Conservation (phyloP, 2,113 vertebrate genomes). For the Vidua macroura region DNA sequence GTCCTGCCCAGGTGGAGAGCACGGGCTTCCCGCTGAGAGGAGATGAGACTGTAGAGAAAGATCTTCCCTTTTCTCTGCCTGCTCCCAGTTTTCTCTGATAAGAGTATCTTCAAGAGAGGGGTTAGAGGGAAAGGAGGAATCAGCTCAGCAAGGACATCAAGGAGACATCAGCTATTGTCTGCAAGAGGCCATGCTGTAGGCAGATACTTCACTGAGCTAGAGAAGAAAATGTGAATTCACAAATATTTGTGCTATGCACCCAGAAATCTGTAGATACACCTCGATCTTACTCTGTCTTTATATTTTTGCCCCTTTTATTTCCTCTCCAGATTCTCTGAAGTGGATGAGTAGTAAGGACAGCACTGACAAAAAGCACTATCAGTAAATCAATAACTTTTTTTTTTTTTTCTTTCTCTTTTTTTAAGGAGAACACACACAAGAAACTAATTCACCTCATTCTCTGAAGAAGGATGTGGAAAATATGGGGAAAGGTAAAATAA, state of each 20-base stretch:
- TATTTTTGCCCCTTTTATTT: background rate
- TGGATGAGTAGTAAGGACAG: background rate
- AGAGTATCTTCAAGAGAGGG: background rate
- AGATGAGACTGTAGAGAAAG: background rate
- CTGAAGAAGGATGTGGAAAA: slow-evolving; percentile 95
- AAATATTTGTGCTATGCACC: accelerated
- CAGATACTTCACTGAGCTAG: background rate
- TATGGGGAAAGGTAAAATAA: slow-evolving; percentile 95
- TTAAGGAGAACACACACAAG: slow-evolving; percentile 89
- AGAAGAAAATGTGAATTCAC: background rate
- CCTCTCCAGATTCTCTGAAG: background rate
- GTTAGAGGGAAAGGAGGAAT: background rate
- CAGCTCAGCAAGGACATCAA: accelerated
- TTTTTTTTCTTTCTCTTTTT: background rate
- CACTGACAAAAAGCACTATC: background rate
- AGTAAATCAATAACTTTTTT: slow-evolving; percentile 40
- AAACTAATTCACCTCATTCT: slow-evolving; percentile 82
- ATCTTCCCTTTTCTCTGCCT: background rate
- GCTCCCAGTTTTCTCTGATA: background rate
- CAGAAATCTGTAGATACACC: background rate
- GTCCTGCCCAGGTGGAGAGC: background rate
- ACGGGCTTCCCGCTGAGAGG: accelerated
- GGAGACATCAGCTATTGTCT: background rate
- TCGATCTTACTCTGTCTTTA: background rate
- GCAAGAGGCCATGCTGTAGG: background rate